Evolutionary conservation across 2,888 invertebrate genomes (phyloP), one percentile per base, ranked within the genome.

Genomic region (Zaprionus lineosus): DNA sequence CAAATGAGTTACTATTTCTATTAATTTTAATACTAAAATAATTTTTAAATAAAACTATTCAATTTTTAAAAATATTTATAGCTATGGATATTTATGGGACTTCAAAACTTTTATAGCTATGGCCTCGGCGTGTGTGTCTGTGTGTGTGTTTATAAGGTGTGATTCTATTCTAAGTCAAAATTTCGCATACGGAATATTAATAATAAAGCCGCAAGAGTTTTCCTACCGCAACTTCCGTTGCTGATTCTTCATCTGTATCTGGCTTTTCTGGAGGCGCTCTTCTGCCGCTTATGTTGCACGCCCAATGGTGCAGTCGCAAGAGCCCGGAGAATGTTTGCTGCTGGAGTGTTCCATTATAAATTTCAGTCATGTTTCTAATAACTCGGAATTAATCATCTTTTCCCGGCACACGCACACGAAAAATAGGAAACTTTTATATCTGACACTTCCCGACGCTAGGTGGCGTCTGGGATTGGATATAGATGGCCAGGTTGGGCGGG

Each of bases 351-450:
- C n/a, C 82, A 89, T 89, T 89, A 88, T 88, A 88, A 88, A 89
- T 89, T 89, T 89, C 84, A 89, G 89, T 89, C 89, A 89, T 88
- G 89, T 88, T 88, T 89, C 89, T 89, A 89, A 89, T 89, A 89
- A 89, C 88, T 89, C 87, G 86, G 88, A 89, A 89, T 89, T 89
- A 89, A 89, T 89, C 89, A 89, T 89, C 88, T 89, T 87, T 89
- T 88, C 87, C 88, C 16, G 46, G 50, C 68, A 52, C 51, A 56
- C 63, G 63, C 57, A 63, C 67, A 56, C 39, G 33, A 37, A 8
- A 37, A 37, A n/a, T n/a, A n/a, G n/a, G n/a, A n/a, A n/a, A n/a
- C n/a, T n/a, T n/a, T n/a, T n/a, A n/a, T n/a, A n/a, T n/a, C n/a
- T n/a, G n/a, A n/a, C 40, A 34, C 34, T 18, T 39, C 14, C 31